Percentiles rank a stretch among this genome's conserved stretches.
These are phyloP conservation scores for Agrilus cyanescens DNA, from an alignment of 2,888 invertebrate genomes.

Conservation along the genomic window DNA sequence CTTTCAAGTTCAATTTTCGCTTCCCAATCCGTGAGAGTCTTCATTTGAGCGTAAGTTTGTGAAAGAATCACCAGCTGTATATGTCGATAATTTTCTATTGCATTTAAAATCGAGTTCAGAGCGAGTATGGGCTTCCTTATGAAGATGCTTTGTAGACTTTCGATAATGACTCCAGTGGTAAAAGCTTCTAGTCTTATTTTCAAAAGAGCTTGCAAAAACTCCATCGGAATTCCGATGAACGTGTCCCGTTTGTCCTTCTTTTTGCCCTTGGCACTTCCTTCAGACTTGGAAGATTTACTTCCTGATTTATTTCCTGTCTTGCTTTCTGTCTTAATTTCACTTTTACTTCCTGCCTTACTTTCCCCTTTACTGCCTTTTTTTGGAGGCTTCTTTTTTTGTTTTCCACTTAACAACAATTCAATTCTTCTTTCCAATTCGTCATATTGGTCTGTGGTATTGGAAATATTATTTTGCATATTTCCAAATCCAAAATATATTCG, in stretches of 20 bases:
- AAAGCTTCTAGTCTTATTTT: conserved; percentile 16
- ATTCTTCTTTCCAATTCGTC: conserved; percentile 24
- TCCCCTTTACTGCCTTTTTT: conserved; percentile 2
- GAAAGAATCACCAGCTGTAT: conserved; percentile 25
- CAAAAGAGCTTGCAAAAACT: conserved; percentile 21
- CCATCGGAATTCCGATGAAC: conserved; percentile 22
- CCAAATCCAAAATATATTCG: no score
- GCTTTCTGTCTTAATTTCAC: conserved; percentile 5
- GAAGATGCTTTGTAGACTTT: conserved; percentile 27
- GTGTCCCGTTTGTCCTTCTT: conserved; percentile 13
- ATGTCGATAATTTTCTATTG: conserved; percentile 23
- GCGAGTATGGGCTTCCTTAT: conserved; percentile 20
- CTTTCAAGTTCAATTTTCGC: conserved; percentile 4
- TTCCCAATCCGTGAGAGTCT: conserved; percentile 1
- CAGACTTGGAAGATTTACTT: conserved; percentile 10
- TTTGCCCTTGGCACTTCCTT: conserved; percentile 7
- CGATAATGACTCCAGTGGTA: conserved; percentile 24
- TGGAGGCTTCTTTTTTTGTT: conserved; percentile 12
- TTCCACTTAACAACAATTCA: conserved; percentile 17
- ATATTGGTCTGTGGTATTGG: conserved; percentile 19
- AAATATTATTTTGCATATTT: neutral
- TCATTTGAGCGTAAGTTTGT: conserved; percentile 4
- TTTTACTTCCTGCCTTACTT: conserved; percentile 4
- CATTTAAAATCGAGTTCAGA: conserved; percentile 23
- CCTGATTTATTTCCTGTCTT: conserved; percentile 7